Base-by-base conservation (phyloP, 2,888 invertebrate genomes). In the Cerceris ruficornis region DNA sequence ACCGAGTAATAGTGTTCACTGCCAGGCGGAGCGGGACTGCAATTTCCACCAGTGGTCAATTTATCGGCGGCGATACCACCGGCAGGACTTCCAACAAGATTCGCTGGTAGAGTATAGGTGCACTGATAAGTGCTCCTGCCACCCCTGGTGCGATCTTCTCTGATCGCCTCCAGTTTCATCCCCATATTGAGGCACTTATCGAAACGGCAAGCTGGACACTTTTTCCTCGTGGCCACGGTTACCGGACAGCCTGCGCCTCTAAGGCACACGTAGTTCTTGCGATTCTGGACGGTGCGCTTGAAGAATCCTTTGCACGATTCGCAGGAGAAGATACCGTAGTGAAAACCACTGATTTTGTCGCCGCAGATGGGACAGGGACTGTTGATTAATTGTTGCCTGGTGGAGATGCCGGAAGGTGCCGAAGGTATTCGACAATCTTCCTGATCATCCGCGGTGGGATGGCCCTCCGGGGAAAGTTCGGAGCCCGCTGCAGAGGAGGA, bases 301-400 rank as follows among this genome's bases (percentile, higher is more conserved):
- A 99, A 99, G 94, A 99, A 99, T 2, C 98, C 98, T 93, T 99
- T 99, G 93, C 99, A 99, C 17, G 98, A 98, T 92, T 99, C 99
- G 93, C 99, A 99, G 11, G 98, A 98, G 93, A 98, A 98, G 88
- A 98, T 98, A 11, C 99, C 99, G 93, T 99, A 99, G 93, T 99
- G 99, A 93, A 98, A 99, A 42, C 99, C 98, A 86, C 98, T 98
- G 91, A 98, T 98, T 92, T 98, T 97, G 93, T 98, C 98, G 4
- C 98, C 98, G 92, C 98, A 98, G 70, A 98, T 98, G 13, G 98
- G 98, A 90, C 98, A 98, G 0, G 98, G 98, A 86, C 98, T 98
- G 92, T 97, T 97, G 84, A 98, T 98, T 7, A 98, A 94, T 92
- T 98, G 97, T 91, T 98, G 97, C 55, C 98, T 93, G 0, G 92